These are phyloP conservation scores for Lasiurus borealis DNA, from an alignment of 2,113 vertebrate species.

Conservation along the genomic window DNA sequence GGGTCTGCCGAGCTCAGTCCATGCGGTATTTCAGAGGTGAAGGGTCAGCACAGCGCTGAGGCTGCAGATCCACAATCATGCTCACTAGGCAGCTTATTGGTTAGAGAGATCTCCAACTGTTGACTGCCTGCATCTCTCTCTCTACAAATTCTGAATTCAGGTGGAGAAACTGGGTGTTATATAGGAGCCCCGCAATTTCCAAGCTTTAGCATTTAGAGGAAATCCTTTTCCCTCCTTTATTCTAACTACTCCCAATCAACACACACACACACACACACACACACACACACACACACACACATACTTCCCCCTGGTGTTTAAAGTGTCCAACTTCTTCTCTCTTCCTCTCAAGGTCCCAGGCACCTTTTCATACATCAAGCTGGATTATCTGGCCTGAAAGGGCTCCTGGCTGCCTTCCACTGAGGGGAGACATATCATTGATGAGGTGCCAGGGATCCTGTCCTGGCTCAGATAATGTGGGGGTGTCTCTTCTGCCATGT, in stretches of 20 bases:
- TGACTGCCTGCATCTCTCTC: background rate
- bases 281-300: rapidly evolving
- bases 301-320: background rate
- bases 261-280: too few species aligned
- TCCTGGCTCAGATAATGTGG: rapidly evolving
- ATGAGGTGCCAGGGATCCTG: rapidly evolving
- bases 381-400: background rate
- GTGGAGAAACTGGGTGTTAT: background rate
- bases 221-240: background rate
- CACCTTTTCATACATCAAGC: background rate
- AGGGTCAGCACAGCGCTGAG: background rate
- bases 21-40: background rate
- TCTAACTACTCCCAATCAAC: too few species aligned
- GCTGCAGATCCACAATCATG: background rate
- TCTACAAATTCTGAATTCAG: background rate
- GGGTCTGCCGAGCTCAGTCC: background rate
- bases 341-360: background rate
- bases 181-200: background rate
- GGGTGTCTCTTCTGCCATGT: background rate
- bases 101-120: background rate
- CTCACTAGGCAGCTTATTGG: rapidly evolving
- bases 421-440: background rate
- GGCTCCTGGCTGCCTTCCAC: background rate
- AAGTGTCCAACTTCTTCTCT: background rate
- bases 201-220: background rate